Base-by-base conservation (phyloP, 2,888 invertebrate genomes). In the Torymus auratus region DNA sequence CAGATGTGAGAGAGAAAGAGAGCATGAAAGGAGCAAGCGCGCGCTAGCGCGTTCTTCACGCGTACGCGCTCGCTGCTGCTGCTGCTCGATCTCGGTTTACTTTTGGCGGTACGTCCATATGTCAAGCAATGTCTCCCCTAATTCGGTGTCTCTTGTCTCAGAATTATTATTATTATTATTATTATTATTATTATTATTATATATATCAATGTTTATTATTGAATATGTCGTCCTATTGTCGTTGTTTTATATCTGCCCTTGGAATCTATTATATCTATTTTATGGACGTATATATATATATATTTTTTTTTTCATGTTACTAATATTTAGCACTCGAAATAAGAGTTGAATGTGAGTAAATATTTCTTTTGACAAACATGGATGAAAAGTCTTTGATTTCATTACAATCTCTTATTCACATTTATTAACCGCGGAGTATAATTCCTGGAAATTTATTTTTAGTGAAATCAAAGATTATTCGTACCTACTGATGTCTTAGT, bases 91-190 rank as follows among this genome's bases (percentile, higher is more conserved):
- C 41, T 41, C 41, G 41, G 7, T 41, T 41, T 41, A 41, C 41
- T 78, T 58, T 58, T 80, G 89, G 90, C 89, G 90, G 90, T 90
- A 90, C 89, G 90, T 90, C 88, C 41, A 41, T 7, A 41, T 41
- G 41, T 41, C 41, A 41, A 70, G 62, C 70, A 52, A 69, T 87
- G 85, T 84, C 85, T 86, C 87, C 90, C 90, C 88, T 89, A 88
- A 85, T 89, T 90, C 89, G 80, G 82, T 82, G 82, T 82, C 69
- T 77, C 73, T 65, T 80, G 75, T 76, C 62, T 80, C 67, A 76
- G 61, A 80, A 68, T 70, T 55, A 14, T 60, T 62, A 56, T 56
- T 74, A 75, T 75, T 73, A 77, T 70, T 41, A 55, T n/a, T n/a
- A 68, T 70, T 55, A 14, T 60, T 62, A 56, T 56, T 74, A 75